Conservation (phyloP, 2,113 vertebrate species). For the Dromiciops gliroides region DNA sequence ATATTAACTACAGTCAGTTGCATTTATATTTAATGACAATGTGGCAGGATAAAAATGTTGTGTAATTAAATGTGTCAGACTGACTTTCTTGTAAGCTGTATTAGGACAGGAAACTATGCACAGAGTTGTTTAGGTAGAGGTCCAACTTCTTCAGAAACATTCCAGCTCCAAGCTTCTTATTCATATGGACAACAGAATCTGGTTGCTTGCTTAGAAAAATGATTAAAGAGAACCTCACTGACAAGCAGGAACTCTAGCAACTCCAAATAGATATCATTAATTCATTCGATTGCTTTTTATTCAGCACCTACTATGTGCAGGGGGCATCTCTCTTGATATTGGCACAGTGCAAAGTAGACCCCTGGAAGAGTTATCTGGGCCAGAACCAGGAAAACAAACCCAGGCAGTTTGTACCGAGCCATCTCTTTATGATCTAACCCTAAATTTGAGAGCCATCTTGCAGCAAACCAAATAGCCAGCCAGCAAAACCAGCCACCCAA, state of each 20-base stretch:
- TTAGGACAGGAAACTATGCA: background rate
- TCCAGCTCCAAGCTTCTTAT: background rate
- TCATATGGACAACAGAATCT: background rate
- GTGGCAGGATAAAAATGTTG: background rate
- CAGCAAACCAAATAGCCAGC: background rate
- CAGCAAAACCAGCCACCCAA: constrained; percentile 20
- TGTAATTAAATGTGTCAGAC: background rate
- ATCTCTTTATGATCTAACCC: background rate
- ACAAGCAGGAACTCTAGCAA: background rate
- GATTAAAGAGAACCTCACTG: background rate
- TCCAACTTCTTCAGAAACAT: background rate
- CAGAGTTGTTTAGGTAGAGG: background rate
- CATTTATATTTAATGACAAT: background rate
- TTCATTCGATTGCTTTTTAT: constrained; percentile 5
- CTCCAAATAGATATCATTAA: background rate
- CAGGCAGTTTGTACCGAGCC: background rate
- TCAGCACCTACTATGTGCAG: background rate
- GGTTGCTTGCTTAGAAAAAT: background rate
- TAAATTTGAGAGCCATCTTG: background rate
- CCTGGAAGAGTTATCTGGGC: background rate
- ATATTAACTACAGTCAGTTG: background rate
- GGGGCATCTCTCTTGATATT: background rate
- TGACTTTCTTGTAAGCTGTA: background rate
- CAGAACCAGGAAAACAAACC: background rate
- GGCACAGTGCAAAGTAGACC: background rate